Evolutionary conservation across 92 coral and sea anemone genomes (phyloP).

Genomic region (Parazoanthus atlanticus): DNA sequence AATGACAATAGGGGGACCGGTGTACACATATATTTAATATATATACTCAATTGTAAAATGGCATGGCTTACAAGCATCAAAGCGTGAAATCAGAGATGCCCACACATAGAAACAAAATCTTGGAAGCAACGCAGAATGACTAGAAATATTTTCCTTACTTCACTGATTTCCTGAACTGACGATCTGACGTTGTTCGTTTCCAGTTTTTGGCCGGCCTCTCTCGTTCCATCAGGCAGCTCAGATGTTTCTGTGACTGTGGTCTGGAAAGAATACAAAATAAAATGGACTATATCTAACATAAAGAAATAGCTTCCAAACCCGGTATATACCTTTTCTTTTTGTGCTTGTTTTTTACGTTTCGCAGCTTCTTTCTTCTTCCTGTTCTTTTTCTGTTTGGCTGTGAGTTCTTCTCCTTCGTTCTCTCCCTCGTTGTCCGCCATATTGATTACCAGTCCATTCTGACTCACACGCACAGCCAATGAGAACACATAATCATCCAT

Average conservation of each 20-base stretch:
- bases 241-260: neutral
- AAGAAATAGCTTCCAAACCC: neutral
- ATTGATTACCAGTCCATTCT: slow-evolving; percentile 19
- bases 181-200: neutral
- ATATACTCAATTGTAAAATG: too few relatives aligned
- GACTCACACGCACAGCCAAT: slow-evolving; percentile 52
- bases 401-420: slow-evolving; percentile 58
- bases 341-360: slow-evolving; percentile 78
- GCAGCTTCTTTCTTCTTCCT: slow-evolving; percentile 78
- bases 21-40: too few relatives aligned
- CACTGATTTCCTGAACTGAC: neutral
- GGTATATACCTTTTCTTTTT: slow-evolving; percentile 55
- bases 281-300: neutral
- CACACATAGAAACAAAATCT: neutral
- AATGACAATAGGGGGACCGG: too few relatives aligned
- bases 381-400: slow-evolving; percentile 81
- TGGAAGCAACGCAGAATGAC: neutral
- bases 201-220: neutral
- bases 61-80: too few relatives aligned
- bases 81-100: too few relatives aligned
- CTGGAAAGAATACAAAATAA: neutral
- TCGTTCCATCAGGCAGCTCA: neutral
- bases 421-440: slow-evolving; percentile 80
- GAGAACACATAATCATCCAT: slow-evolving; percentile 37
- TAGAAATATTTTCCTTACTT: neutral